Evolutionary conservation across 2,113 vertebrate genomes (phyloP).

Genomic region (Cochlearius cochlearius): DNA sequence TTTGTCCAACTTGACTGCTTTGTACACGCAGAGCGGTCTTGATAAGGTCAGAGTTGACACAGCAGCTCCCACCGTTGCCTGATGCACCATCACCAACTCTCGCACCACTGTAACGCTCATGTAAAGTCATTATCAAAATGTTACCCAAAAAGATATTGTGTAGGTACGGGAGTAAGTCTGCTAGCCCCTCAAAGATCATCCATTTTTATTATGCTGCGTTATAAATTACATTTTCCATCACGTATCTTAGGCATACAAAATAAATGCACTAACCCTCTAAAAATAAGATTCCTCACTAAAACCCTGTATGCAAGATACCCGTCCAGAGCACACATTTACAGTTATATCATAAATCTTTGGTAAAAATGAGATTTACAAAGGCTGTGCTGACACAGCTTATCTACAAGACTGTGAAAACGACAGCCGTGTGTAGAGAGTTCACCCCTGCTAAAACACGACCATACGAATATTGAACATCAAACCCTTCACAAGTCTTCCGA

Average conservation of each 20-base stretch:
- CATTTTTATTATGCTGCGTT: background rate
- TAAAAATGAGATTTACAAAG: constrained; percentile 11
- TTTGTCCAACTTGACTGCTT: background rate
- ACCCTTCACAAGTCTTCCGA: background rate
- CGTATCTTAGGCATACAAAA: background rate
- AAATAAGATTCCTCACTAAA: background rate
- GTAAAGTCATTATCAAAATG: background rate
- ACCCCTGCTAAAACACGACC: background rate
- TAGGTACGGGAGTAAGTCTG: background rate
- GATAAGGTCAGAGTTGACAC: background rate
- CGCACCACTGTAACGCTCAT: rapidly evolving
- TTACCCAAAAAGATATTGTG: background rate
- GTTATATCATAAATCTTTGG: constrained; percentile 6
- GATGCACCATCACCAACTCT: background rate
- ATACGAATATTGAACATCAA: background rate
- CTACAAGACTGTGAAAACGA: background rate
- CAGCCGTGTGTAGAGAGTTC: background rate
- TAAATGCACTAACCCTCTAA: background rate
- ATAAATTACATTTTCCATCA: background rate
- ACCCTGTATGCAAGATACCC: background rate
- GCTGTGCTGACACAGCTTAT: constrained; percentile 11
- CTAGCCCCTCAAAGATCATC: background rate
- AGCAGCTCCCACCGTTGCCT: background rate
- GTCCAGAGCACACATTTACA: background rate
- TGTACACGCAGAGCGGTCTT: rapidly evolving